These are phyloP conservation scores for Chionoecetes opilio DNA, from an alignment of 1,140 invertebrate species.

Conservation along the genomic window DNA sequence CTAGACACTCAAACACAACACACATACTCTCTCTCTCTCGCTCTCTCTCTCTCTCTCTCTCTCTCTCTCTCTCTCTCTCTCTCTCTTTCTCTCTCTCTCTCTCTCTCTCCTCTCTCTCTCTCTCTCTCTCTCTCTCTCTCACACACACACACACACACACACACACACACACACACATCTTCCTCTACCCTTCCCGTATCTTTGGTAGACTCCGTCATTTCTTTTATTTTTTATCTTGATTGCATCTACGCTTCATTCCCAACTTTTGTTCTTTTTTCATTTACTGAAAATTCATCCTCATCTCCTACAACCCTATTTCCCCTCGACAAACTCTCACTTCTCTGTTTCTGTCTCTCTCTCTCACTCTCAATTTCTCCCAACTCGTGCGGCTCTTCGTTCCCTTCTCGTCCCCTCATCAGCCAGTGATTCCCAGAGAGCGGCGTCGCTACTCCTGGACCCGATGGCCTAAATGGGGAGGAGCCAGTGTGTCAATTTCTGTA, in stretches of 20 bases:
- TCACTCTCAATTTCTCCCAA: slow-evolving; percentile 20
- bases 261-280: slow-evolving; percentile 8
- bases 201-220: background rate
- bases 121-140: too few relatives aligned
- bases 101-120: background rate
- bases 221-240: background rate
- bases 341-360: background rate
- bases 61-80: slow-evolving; percentile 34
- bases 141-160: too few relatives aligned
- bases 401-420: slow-evolving; percentile 46
- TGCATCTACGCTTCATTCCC: background rate
- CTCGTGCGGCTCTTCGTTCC: background rate
- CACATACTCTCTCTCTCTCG: too few relatives aligned
- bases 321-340: background rate
- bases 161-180: too few relatives aligned
- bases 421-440: slow-evolving; percentile 52
- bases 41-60: slow-evolving; percentile 57
- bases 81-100: background rate
- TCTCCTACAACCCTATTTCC: background rate
- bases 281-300: slow-evolving; percentile 35
- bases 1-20: too few relatives aligned
- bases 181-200: background rate
- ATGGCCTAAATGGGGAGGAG: slow-evolving; percentile 43
- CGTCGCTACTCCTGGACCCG: slow-evolving; percentile 42
- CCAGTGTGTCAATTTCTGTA: slow-evolving; percentile 57